Conservation (phyloP, 2,113 vertebrate species). For the Corapipo altera region DNA sequence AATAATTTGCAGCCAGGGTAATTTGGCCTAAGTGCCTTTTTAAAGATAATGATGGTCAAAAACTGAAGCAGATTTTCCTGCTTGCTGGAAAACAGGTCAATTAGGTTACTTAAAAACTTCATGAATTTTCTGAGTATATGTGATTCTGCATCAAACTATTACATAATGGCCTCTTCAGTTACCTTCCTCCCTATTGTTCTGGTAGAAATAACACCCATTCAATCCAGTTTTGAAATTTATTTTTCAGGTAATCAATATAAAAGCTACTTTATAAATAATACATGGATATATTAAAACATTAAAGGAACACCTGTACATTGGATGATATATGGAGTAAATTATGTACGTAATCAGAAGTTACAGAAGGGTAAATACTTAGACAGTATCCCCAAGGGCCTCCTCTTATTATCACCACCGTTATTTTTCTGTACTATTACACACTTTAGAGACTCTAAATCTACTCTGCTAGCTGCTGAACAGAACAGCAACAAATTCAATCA, state of each 20-base stretch:
- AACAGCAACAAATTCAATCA: background rate
- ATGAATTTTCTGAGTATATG: background rate
- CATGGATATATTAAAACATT: background rate
- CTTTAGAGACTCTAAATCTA: background rate
- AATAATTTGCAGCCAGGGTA: background rate
- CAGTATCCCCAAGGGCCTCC: background rate
- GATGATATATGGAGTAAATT: background rate
- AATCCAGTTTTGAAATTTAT: background rate
- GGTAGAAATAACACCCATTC: background rate
- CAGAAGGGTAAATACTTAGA: background rate
- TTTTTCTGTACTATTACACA: background rate
- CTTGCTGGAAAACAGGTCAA: background rate
- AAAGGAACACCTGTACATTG: background rate
- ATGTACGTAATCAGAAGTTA: background rate
- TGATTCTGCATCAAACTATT: background rate
- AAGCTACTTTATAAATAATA: background rate
- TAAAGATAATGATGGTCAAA: background rate
- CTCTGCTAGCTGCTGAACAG: background rate
- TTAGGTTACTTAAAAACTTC: background rate
- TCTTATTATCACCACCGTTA: background rate
- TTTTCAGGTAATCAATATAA: background rate
- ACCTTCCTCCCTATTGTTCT: background rate
- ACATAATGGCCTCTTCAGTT: background rate
- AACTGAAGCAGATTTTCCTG: background rate
- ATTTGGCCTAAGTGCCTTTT: background rate